phyloP scores from a whole-genome alignment of 1,140 invertebrate genomes.

The Drosophila nannoptera region DNA sequence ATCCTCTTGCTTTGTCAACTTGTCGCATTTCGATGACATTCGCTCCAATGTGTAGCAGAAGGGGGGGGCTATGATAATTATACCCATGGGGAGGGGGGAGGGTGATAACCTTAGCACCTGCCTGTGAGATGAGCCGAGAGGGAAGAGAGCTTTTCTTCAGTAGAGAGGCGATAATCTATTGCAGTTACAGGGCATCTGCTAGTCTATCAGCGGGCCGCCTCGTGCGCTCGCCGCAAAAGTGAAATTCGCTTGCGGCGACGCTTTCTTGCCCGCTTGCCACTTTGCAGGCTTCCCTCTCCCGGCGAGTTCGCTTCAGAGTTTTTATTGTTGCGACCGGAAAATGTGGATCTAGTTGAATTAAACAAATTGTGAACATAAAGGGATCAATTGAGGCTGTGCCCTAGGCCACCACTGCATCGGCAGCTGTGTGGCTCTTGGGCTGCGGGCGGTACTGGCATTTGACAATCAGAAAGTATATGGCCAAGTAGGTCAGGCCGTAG shows the following conservation, averaged over 20 bases:
- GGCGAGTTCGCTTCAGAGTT: slow-evolving; percentile 25
- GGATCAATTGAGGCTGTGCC: no score
- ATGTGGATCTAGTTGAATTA: slow-evolving; percentile 19
- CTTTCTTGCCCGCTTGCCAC: slow-evolving; percentile 58
- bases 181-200: neutral
- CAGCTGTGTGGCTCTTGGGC: neutral
- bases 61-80: slow-evolving; percentile 19
- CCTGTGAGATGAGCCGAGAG: neutral
- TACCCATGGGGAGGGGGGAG: slow-evolving; percentile 5
- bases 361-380: neutral
- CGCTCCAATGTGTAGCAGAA: slow-evolving; percentile 32
- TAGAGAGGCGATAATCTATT: neutral
- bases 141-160: neutral
- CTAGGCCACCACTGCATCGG: neutral
- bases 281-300: slow-evolving; percentile 43
- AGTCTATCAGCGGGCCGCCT: slow-evolving; percentile 3
- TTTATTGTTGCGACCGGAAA: slow-evolving; percentile 18
- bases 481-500: slow-evolving; percentile 55
- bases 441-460: slow-evolving; percentile 39
- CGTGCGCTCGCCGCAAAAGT: slow-evolving; percentile 61
- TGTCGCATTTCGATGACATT: slow-evolving; percentile 60
- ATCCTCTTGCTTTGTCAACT: slow-evolving; percentile 28
- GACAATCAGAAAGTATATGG: slow-evolving; percentile 39
- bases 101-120: neutral
- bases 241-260: slow-evolving; percentile 52